Evolutionary conservation across 64 coral and sea anemone species (phyloP).

Genomic region (Actinia equina): DNA sequence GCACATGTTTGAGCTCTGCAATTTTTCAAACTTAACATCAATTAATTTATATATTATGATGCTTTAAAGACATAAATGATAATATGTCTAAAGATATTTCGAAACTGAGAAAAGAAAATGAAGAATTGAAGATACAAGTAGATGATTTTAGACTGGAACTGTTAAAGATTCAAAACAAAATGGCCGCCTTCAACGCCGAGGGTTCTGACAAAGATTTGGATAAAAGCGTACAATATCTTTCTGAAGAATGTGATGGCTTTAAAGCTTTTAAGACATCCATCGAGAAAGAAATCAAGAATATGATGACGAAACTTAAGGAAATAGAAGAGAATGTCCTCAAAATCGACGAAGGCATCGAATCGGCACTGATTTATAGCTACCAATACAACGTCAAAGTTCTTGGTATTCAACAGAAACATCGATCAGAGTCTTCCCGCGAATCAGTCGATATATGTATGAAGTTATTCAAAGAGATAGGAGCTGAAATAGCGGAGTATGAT

Average conservation of each 20-base stretch:
- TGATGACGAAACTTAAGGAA: slow-evolving; percentile 43
- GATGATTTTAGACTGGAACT: neutral
- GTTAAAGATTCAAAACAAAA: neutral
- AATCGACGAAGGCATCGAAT: slow-evolving; percentile 27
- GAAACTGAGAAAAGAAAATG: slow-evolving; percentile 38
- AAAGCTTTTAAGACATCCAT: slow-evolving; percentile 19
- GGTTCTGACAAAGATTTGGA: too few species aligned
- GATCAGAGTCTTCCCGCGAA: slow-evolving; percentile 39
- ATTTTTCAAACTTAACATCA: too few species aligned
- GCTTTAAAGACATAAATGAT: too few species aligned
- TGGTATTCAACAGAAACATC: slow-evolving; percentile 22
- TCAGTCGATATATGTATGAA: slow-evolving; percentile 33
- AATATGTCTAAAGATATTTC: neutral
- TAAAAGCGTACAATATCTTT: too few species aligned
- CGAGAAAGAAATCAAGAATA: slow-evolving; percentile 18
- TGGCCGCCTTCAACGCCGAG: slow-evolving; percentile 22
- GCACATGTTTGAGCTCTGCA: too few species aligned
- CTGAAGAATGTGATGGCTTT: slow-evolving; percentile 34
- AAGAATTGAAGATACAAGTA: slow-evolving; percentile 39
- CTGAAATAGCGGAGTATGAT: slow-evolving; percentile 23
- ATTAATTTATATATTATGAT: too few species aligned
- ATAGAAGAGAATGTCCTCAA: slow-evolving; percentile 27
- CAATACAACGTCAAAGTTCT: slow-evolving; percentile 38
- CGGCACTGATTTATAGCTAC: slow-evolving; percentile 10
- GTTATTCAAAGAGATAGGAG: slow-evolving; percentile 30